These are phyloP conservation scores for Marmota monax DNA, from an alignment of 2,113 vertebrate genomes.

Conservation along the genomic window DNA sequence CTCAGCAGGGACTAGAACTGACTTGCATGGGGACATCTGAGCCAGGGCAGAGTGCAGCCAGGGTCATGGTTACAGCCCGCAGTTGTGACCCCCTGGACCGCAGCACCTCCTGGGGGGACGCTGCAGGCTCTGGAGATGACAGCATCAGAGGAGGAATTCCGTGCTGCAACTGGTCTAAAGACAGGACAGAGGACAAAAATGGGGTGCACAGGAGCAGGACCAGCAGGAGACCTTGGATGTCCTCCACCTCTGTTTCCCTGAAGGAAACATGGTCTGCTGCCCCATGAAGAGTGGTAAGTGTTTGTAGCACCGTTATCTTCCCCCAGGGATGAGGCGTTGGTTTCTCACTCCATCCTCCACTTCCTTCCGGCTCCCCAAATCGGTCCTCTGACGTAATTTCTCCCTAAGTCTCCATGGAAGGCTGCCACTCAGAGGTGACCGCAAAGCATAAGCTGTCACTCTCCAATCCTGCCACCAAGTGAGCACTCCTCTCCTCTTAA, in stretches of 20 bases:
- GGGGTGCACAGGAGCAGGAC: not conserved
- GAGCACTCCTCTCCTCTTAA: not conserved
- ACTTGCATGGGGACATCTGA: too few species aligned
- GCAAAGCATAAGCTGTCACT: fast-evolving
- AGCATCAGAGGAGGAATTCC: not conserved
- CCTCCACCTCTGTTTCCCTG: not conserved
- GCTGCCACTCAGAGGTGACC: not conserved
- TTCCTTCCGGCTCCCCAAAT: not conserved
- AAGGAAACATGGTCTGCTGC: not conserved
- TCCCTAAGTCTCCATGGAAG: too few species aligned
- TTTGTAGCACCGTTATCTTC: not conserved
- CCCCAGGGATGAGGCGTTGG: not conserved
- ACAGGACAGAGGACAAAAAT: not conserved
- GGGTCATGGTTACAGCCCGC: fast-evolving
- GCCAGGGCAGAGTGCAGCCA: not conserved
- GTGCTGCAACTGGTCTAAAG: not conserved
- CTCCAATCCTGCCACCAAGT: not conserved
- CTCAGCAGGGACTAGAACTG: too few species aligned
- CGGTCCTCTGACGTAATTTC: not conserved
- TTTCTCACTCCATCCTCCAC: not conserved
- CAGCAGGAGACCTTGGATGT: not conserved
- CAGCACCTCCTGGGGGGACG: too few species aligned
- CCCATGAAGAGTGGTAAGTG: not conserved
- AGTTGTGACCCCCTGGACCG: too few species aligned
- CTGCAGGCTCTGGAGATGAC: not conserved